These are phyloP conservation scores for Carposina sasakii DNA, from an alignment of 1,140 invertebrate species.

Conservation along the genomic window DNA sequence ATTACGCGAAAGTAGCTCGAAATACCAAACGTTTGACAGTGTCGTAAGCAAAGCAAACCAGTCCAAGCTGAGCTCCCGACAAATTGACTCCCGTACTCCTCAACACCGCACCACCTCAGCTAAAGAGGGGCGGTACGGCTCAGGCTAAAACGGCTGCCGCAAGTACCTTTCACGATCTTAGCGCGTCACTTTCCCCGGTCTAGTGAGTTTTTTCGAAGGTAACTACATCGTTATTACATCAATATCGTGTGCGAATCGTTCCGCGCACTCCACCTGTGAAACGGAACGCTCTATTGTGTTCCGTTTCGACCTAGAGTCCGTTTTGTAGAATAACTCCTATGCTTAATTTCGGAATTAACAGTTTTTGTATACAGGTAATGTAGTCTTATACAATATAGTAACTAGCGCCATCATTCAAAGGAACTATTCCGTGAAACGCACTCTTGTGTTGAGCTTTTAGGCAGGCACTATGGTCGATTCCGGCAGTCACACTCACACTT, in stretches of 20 bases:
- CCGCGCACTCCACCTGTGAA: conserved; percentile 44
- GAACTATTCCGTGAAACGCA: too few species aligned
- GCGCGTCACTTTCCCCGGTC: conserved; percentile 63
- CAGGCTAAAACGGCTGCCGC: conserved; percentile 35
- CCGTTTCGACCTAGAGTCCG: too few species aligned
- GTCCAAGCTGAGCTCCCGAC: conserved; percentile 28
- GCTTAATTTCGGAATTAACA: too few species aligned
- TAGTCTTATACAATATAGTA: too few species aligned
- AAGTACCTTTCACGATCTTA: conserved; percentile 64
- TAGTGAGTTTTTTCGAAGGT: conserved; percentile 62
- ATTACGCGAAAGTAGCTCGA: conserved; percentile 64
- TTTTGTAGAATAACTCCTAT: too few species aligned
- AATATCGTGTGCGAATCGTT: conserved; percentile 56
- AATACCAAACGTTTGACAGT: conserved; percentile 45
- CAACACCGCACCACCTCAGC: neutral
- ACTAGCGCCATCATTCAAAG: too few species aligned
- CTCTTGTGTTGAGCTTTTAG: too few species aligned
- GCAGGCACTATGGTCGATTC: too few species aligned
- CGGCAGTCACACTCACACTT: too few species aligned
- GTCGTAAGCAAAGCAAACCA: conserved; percentile 51
- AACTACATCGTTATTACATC: conserved; percentile 56
- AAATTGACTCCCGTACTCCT: conserved; percentile 27
- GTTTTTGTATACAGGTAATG: too few species aligned
- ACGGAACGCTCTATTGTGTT: too few species aligned
- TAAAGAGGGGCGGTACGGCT: conserved; percentile 29